These are phyloP conservation scores for Halictus quadricinctus DNA, from an alignment of 2,888 invertebrate genomes.

Conservation along the genomic window DNA sequence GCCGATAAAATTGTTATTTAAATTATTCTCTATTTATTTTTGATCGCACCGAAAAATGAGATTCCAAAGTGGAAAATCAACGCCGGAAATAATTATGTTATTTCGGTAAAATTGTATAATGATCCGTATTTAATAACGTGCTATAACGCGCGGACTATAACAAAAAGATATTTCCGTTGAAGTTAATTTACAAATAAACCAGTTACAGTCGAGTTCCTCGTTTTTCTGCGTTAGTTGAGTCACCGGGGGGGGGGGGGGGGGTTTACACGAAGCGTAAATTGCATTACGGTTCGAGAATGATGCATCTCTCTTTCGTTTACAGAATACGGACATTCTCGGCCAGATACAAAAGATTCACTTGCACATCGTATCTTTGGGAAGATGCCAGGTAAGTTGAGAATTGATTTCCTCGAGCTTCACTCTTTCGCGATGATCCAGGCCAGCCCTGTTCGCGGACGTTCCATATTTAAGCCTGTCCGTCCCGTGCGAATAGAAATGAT, in stretches of 20 bases:
- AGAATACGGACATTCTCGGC: slow-evolving; percentile 84
- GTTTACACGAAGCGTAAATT: neutral
- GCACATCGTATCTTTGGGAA: slow-evolving; percentile 85
- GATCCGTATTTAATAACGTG: too few relatives aligned
- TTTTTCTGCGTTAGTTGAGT: neutral
- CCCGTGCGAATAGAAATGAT: slow-evolving; percentile 30
- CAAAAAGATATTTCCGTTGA: neutral
- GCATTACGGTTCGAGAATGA: neutral
- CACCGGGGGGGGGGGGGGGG: neutral
- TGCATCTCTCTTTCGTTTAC: slow-evolving; percentile 66
- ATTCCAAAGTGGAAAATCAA: neutral
- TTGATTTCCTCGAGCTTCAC: slow-evolving; percentile 56
- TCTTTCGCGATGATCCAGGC: slow-evolving; percentile 55
- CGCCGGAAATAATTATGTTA: neutral
- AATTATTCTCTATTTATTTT: neutral
- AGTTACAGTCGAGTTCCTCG: neutral
- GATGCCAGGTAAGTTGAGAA: slow-evolving; percentile 84
- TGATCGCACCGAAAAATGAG: too few relatives aligned
- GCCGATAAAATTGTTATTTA: neutral
- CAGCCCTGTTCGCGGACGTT: slow-evolving; percentile 38
- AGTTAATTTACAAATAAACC: neutral
- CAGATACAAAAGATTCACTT: slow-evolving; percentile 86
- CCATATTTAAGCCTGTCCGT: slow-evolving; percentile 37
- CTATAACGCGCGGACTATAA: too few relatives aligned
- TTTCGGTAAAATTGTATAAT: too few relatives aligned